phyloP scores from a whole-genome alignment of 2,888 invertebrate genomes.

The Lordiphosa andalusiaca region DNA sequence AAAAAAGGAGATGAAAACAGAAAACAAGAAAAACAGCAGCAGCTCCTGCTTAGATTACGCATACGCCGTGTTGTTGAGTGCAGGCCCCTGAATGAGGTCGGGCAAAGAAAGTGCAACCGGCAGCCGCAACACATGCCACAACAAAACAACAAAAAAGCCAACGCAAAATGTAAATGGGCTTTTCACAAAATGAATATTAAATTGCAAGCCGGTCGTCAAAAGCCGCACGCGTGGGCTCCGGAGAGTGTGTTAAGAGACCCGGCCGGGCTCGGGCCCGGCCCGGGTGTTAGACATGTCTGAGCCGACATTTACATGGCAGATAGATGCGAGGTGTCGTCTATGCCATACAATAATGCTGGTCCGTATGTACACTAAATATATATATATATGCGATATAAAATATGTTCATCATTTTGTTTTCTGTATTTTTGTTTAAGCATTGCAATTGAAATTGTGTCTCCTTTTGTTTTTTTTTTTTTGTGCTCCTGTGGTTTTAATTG shows the following conservation, averaged over 20 bases:
- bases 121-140: conserved; percentile 8
- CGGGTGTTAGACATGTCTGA: conserved; percentile 40
- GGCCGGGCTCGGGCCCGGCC: conserved; percentile 11
- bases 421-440: no score
- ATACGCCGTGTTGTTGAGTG: conserved; percentile 51
- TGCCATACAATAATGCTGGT: no score
- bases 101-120: conserved; percentile 21
- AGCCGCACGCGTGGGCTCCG: conserved; percentile 3
- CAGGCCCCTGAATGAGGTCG: conserved; percentile 13
- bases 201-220: conserved; percentile 40
- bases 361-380: no score
- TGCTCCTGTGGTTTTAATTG: no score
- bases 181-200: conserved; percentile 70
- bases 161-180: conserved; percentile 46
- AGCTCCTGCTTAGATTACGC: conserved; percentile 63
- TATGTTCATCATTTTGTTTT: no score
- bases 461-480: no score
- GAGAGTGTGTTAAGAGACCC: conserved; percentile 19
- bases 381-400: no score
- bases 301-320: conserved; percentile 41
- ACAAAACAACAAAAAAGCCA: conserved; percentile 49
- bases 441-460: no score
- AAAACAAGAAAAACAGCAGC: conserved; percentile 2
- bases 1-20: no score
- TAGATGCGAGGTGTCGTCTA: no score